phyloP scores from a whole-genome alignment of 92 coral and sea anemone species.

The Bergia puertoricense region DNA sequence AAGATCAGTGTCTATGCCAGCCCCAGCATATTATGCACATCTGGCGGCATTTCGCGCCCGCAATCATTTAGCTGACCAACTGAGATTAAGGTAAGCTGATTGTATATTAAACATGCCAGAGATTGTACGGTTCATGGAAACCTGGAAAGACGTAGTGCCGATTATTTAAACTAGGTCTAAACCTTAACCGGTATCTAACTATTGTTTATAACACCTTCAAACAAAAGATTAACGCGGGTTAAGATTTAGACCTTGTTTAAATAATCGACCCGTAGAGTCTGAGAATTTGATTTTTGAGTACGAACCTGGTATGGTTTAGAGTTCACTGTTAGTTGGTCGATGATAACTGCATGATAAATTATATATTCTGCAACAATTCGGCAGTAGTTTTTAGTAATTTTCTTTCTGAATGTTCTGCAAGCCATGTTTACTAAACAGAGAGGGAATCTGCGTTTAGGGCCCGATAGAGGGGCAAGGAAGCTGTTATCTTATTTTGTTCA shows the following conservation, averaged over 20 bases:
- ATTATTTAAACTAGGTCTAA: too few species aligned
- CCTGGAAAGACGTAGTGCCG: too few species aligned
- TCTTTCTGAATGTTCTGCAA: background rate
- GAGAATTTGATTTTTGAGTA: too few species aligned
- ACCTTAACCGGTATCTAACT: too few species aligned
- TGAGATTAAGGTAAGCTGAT: background rate
- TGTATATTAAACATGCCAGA: background rate
- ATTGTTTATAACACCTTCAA: too few species aligned
- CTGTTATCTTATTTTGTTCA: too few species aligned
- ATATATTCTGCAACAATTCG: background rate
- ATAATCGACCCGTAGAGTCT: too few species aligned
- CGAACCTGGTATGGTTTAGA: background rate
- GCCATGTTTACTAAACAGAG: background rate
- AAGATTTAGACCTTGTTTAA: too few species aligned
- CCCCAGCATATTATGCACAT: conserved; percentile 56
- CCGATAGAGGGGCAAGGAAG: too few species aligned
- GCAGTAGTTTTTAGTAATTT: background rate
- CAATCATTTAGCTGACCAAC: conserved; percentile 34
- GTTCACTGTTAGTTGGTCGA: background rate
- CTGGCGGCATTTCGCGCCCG: conserved; percentile 58
- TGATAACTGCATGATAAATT: background rate
- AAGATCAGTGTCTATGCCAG: conserved; percentile 52
- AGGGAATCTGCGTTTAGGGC: background rate
- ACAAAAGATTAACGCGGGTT: too few species aligned
- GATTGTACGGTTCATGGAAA: too few species aligned